Evolutionary conservation across 2,113 vertebrate species (phyloP), one percentile per base, ranked within the genome.

Genomic region (Thunnus maccoyii): DNA sequence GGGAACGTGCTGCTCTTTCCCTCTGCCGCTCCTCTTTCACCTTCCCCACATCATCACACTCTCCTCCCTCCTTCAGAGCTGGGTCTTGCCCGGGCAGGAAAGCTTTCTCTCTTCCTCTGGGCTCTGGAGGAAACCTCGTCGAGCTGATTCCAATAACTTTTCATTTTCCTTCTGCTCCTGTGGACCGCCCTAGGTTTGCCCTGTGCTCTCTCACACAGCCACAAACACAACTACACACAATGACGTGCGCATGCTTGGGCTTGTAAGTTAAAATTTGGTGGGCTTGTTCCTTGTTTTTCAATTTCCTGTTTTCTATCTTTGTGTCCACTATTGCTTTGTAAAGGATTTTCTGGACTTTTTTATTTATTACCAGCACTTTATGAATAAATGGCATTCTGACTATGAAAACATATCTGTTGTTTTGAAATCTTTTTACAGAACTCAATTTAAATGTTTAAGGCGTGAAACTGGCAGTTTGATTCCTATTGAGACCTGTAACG

Each of bases 71-170:
- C 66, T 80, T 64, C 30, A 62, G 41, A 60, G 72, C 44, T 13
- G 25, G 51, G 71, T 87, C 77, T 72, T 88, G 86, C 62, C 76
- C 72, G 67, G 58, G 80, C 87, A 83, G 68, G 60, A 86, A 51
- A 67, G 72, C 50, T 41, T 30, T 55, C 75, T 22, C 55, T 72
- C 67, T 83, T 86, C 72, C 61, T 85, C 56, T 72, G 66, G 74
- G 52, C 76, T 89, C 74, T 56, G 36, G 82, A 76, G 75, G 56
- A 86, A 84, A 56, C 57, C 78, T 81, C 3, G 44, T 66, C 3
- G 51, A 72, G 60, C 14, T 72, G 57, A 79, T 90, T 86, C 69
- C 71, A 81, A 76, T 78, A 80, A 72, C 74, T 74, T 80, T 80
- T 82, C 67, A 75, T 86, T 87, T 88, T 65, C 69, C 54, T 32